Evolutionary conservation across 2,888 invertebrate genomes (phyloP).

Genomic region (Opisthograptis luteolata): DNA sequence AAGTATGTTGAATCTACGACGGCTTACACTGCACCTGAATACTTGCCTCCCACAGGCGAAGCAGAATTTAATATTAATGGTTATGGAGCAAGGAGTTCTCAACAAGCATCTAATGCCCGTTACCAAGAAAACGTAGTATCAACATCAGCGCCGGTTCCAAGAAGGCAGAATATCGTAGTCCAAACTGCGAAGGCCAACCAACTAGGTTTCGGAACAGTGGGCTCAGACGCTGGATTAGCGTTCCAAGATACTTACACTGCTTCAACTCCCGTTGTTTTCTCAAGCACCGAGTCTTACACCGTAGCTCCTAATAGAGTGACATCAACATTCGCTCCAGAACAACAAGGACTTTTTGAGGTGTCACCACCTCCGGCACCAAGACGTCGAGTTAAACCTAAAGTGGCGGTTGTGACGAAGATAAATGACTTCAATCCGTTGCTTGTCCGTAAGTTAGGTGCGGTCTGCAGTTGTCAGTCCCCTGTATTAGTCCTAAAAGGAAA

Average conservation of each 20-base stretch:
- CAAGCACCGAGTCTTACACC: conserved; percentile 55
- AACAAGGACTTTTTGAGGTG: conserved; percentile 71
- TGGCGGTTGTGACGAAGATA: conserved; percentile 86
- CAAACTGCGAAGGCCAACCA: conserved; percentile 69
- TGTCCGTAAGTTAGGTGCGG: conserved; percentile 88
- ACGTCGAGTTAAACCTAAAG: conserved; percentile 74
- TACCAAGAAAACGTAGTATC: conserved; percentile 55
- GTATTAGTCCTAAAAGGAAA: conserved; percentile 78
- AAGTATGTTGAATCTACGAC: conserved; percentile 58
- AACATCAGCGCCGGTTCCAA: conserved; percentile 50
- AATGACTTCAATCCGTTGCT: conserved; percentile 89
- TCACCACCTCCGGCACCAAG: conserved; percentile 57
- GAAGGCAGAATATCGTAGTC: conserved; percentile 70
- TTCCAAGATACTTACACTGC: conserved; percentile 67
- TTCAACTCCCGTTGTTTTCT: conserved; percentile 55
- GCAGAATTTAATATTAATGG: conserved; percentile 52
- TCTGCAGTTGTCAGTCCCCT: conserved; percentile 88
- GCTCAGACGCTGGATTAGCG: conserved; percentile 65
- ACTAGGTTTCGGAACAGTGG: conserved; percentile 66
- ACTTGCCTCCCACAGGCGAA: conserved; percentile 65
- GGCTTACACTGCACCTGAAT: conserved; percentile 61
- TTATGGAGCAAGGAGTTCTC: conserved; percentile 51
- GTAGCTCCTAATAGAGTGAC: conserved; percentile 50
- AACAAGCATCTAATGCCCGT: conserved; percentile 46
- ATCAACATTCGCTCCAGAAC: conserved; percentile 63